These are phyloP conservation scores for Probosciger aterrimus DNA, from an alignment of 2,113 vertebrate genomes.

Conservation along the genomic window DNA sequence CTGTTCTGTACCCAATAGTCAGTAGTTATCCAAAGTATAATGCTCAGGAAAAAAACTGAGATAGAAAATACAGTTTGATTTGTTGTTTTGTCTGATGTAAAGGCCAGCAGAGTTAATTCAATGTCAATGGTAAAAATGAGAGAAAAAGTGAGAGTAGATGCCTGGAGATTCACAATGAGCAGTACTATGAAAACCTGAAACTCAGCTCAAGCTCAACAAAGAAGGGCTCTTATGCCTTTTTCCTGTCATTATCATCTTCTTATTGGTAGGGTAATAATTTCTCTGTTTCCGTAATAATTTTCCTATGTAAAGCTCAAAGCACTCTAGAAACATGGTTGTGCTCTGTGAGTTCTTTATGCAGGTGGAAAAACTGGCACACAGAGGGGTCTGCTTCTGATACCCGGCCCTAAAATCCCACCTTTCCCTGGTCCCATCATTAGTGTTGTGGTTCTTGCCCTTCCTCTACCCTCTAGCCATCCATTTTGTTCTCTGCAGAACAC, in stretches of 20 bases:
- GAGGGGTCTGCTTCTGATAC: neutral
- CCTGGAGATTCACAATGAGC: neutral
- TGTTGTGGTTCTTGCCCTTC: neutral
- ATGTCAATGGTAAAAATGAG: neutral
- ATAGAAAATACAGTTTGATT: neutral
- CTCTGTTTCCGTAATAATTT: neutral
- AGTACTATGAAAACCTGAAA: neutral
- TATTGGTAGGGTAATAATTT: neutral
- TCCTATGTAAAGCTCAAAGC: neutral
- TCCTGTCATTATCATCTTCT: neutral
- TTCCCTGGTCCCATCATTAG: neutral
- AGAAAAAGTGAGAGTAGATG: neutral
- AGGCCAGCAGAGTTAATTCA: conserved; percentile 10
- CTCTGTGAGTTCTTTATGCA: neutral
- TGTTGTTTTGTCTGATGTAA: neutral
- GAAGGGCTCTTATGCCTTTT: neutral
- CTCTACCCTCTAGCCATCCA: neutral
- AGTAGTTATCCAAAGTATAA: neutral
- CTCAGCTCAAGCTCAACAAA: neutral
- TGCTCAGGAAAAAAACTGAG: neutral
- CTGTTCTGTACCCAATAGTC: neutral
- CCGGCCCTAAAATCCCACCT: neutral
- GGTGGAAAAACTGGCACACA: neutral
- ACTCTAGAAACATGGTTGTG: neutral
- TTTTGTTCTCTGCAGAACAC: neutral